Evolutionary conservation across 1,140 invertebrate genomes (phyloP), one percentile per base, ranked within the genome.

Genomic region (Drosophila orosa): DNA sequence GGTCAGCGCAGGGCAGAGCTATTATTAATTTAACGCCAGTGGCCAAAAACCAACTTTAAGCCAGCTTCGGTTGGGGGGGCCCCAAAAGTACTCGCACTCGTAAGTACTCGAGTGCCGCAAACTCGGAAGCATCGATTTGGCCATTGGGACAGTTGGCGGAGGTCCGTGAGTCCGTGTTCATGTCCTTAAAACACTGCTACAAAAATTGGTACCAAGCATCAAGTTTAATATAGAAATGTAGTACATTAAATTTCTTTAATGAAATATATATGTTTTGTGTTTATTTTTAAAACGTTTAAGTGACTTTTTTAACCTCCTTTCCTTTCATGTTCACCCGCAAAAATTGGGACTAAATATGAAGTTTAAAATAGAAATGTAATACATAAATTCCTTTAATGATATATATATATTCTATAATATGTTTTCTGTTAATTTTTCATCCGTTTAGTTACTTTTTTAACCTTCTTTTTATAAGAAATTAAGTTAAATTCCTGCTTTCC

Each of bases 61-160:
- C 37, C 22, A 33, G 42, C 33, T 45, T 27, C 59, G 24, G 10
- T 29, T 15, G 29, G 17, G 22, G 29, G 17, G 29, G 27, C 5
- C 29, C 35, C 24, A 24, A 45, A 56, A 63, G 61, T 42, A 25
- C 52, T 63, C 17, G 50, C 57, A 62, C 37, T 35, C 19, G 31
- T 59, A 45, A 65, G 65, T 69, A 39, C 65, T 69, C 42, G 50
- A 69, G 67, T 13, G 50, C 50, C 37, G 17, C 27, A 66, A 74
- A 74, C 52, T 75, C 44, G 52, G 57, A 45, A 65, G 60, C 72
- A 65, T 54, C 60, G 54, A 75, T 75, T 66, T 54, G 60, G 22
- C 73, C 72, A 75, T 44, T 52, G 73, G 73, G 73, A 75, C 72
- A 75, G 47, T 48, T 66, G 60, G 31, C 61, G 48, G 13, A 55